These are phyloP conservation scores for Ferdinandea cuprea DNA, from an alignment of 2,888 invertebrate genomes.

Conservation along the genomic window DNA sequence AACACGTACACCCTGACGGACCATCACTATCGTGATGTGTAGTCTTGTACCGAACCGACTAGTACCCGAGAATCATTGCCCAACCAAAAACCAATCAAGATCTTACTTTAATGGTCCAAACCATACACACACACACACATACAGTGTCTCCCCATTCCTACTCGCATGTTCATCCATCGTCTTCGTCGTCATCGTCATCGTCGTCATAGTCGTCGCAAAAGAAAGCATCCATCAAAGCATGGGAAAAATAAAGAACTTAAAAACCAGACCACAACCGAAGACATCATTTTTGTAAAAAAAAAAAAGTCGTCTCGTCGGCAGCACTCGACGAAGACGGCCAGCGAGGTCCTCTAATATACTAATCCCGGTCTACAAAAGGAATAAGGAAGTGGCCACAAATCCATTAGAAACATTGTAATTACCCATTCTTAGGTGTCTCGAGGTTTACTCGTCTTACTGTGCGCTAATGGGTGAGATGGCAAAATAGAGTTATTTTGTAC, in stretches of 20 bases:
- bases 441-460: constrained; percentile 22
- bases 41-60: constrained; percentile 2
- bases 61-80: constrained; percentile 42
- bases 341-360: constrained; percentile 35
- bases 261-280: constrained; percentile 62
- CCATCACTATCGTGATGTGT: constrained; percentile 31
- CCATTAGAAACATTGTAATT: constrained; percentile 70
- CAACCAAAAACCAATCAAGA: constrained; percentile 69
- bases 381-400: constrained; percentile 66
- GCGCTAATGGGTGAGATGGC: constrained; percentile 53
- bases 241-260: constrained; percentile 48
- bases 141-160: constrained; percentile 14
- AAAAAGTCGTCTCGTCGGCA: constrained; percentile 44
- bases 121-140: constrained; percentile 34
- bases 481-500: constrained; percentile 33
- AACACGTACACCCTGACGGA: constrained; percentile 1
- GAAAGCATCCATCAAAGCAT: constrained; percentile 52
- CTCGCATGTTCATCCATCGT: constrained; percentile 17
- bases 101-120: constrained; percentile 64
- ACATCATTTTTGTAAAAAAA: too few relatives aligned
- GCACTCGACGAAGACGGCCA: constrained; percentile 16
- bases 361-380: constrained; percentile 63
- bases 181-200: too few relatives aligned
- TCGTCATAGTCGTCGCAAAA: too few relatives aligned
- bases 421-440: constrained; percentile 32